Conservation (phyloP, 2,888 invertebrate genomes). For the Clivina fossor region DNA sequence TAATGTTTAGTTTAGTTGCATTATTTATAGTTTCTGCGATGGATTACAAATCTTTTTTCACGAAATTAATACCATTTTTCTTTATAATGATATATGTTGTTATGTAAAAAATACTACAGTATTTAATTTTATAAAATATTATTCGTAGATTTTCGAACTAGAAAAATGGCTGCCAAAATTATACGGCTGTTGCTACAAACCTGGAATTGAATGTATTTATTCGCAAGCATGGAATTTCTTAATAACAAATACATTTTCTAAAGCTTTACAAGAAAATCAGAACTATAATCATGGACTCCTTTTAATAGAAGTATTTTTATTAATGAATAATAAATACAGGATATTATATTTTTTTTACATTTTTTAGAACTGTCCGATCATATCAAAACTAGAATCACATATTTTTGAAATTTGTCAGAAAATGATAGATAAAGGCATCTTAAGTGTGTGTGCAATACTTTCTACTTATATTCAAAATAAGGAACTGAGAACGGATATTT, state of each 20-base stretch:
- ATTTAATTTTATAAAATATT: not conserved
- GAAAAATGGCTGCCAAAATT: slow-evolving; percentile 25
- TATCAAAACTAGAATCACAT: slow-evolving; percentile 18
- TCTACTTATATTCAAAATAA: slow-evolving; percentile 15
- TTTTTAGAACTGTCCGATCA: slow-evolving; percentile 19
- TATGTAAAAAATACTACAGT: not conserved
- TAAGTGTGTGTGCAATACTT: slow-evolving; percentile 20
- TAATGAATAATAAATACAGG: not conserved
- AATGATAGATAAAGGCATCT: slow-evolving; percentile 5
- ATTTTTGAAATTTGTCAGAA: slow-evolving; percentile 7
- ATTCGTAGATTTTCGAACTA: slow-evolving; percentile 11
- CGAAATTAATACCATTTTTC: not conserved
- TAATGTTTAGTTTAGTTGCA: too few relatives aligned
- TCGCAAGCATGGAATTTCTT: slow-evolving; percentile 16
- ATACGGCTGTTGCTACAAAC: slow-evolving; percentile 8
- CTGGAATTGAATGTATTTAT: slow-evolving; percentile 1
- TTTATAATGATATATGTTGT: not conserved
- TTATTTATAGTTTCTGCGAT: too few relatives aligned
- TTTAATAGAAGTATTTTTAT: slow-evolving; percentile 19
- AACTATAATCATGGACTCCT: slow-evolving; percentile 12
- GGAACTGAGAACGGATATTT: not conserved
- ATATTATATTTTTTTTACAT: not conserved
- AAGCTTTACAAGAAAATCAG: not conserved
- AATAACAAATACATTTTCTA: slow-evolving; percentile 11
- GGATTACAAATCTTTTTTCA: too few relatives aligned